These are phyloP conservation scores for Pelvicachromis taeniatus DNA, from an alignment of 2,113 vertebrate genomes.

Conservation along the genomic window DNA sequence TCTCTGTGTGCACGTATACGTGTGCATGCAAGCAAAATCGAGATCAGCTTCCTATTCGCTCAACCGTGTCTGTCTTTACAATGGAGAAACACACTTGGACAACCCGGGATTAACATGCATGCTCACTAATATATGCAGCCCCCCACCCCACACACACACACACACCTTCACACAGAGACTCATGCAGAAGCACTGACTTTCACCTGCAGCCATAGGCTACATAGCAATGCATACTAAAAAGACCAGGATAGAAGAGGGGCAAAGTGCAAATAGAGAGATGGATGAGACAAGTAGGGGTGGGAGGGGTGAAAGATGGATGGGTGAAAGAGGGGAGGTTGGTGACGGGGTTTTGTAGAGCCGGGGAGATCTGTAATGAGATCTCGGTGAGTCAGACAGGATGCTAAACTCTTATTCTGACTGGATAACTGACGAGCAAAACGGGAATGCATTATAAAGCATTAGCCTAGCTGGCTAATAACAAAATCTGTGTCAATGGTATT, in stretches of 20 bases:
- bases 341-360: slow-evolving; percentile 13
- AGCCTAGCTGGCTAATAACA: slow-evolving; percentile 38
- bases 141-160: background rate
- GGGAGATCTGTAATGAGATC: slow-evolving; percentile 63
- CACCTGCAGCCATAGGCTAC: slow-evolving; percentile 47
- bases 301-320: slow-evolving; percentile 10
- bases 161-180: slow-evolving; percentile 5
- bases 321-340: background rate
- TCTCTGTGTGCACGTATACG: background rate
- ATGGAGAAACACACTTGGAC: slow-evolving; percentile 8
- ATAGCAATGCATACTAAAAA: slow-evolving; percentile 61
- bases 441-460: slow-evolving; percentile 42
- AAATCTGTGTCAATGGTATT: slow-evolving; percentile 36
- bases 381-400: slow-evolving; percentile 46
- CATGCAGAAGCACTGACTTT: slow-evolving; percentile 44
- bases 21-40: slow-evolving; percentile 29
- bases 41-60: slow-evolving; percentile 26
- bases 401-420: slow-evolving; percentile 19
- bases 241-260: slow-evolving; percentile 14
- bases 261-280: slow-evolving; percentile 26
- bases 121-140: background rate
- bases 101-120: slow-evolving; percentile 23
- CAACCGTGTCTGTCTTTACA: background rate
- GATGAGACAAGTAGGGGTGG: slow-evolving; percentile 35
- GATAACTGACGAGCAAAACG: background rate